Evolutionary conservation across 2,797 vertebrate species (phyloP).

Genomic region (Tragopan temminckii): DNA sequence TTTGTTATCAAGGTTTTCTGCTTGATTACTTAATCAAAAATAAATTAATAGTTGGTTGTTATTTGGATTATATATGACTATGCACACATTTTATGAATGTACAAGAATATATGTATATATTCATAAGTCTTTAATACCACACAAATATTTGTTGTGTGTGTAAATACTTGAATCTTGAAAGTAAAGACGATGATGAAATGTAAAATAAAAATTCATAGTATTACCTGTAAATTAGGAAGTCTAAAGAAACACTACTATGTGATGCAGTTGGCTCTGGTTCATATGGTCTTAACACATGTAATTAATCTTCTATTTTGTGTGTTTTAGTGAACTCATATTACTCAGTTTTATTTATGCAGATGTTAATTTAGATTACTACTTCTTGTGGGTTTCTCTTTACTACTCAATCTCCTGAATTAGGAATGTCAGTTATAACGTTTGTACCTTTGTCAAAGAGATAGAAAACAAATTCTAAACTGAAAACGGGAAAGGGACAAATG

Average conservation of each 20-base stretch:
- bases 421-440: background rate
- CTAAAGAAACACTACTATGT: no score
- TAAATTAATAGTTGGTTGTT: background rate
- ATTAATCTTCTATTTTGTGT: background rate
- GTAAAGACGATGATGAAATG: background rate
- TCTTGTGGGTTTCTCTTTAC: background rate
- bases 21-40: background rate
- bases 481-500: background rate
- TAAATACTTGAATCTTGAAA: background rate
- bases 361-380: background rate
- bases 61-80: background rate
- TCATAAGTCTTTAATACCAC: background rate
- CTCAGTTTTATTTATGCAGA: background rate
- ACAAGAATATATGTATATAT: background rate
- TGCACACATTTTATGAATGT: fast-evolving
- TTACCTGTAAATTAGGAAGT: background rate
- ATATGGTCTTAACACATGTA: background rate
- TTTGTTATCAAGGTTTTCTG: background rate
- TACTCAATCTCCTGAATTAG: background rate
- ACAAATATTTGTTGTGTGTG: background rate
- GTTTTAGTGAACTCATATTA: background rate
- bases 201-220: background rate
- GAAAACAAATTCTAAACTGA: background rate
- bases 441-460: background rate
- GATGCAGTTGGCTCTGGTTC: background rate